These are phyloP conservation scores for Aporophyla nigra DNA, from an alignment of 2,888 invertebrate genomes.

Conservation along the genomic window DNA sequence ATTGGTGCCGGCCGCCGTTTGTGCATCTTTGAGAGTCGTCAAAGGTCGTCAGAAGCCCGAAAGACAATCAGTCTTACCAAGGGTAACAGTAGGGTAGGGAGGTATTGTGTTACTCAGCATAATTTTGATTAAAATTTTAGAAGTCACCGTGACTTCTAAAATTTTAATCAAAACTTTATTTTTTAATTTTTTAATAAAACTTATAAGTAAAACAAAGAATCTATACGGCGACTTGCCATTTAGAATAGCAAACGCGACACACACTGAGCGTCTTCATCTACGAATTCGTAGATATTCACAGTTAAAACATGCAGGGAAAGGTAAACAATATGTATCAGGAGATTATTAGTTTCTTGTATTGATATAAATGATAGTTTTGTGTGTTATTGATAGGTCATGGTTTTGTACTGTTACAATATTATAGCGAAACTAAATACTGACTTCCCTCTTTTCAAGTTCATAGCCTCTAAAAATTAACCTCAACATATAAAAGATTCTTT, in stretches of 20 bases:
- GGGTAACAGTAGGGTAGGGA: too few species aligned
- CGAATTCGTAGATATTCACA: too few species aligned
- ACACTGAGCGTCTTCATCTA: neutral
- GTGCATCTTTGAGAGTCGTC: too few species aligned
- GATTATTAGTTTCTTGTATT: neutral
- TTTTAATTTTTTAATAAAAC: too few species aligned
- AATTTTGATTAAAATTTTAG: neutral
- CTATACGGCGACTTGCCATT: neutral
- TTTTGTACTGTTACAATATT: neutral
- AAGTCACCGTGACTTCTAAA: too few species aligned
- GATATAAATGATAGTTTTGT: neutral
- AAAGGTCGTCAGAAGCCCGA: too few species aligned
- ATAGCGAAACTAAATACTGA: neutral
- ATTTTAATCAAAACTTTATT: too few species aligned
- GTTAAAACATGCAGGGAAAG: neutral
- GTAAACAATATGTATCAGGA: too few species aligned
- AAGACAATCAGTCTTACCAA: too few species aligned
- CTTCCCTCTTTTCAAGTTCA: neutral
- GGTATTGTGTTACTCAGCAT: too few species aligned
- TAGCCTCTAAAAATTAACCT: neutral
- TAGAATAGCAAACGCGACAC: neutral
- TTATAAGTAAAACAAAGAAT: neutral
- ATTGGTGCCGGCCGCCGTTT: too few species aligned
- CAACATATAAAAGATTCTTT: too few species aligned
- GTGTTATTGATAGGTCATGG: neutral